Base-by-base conservation (phyloP, 1,140 invertebrate species). In the Drosophila parvula region DNA sequence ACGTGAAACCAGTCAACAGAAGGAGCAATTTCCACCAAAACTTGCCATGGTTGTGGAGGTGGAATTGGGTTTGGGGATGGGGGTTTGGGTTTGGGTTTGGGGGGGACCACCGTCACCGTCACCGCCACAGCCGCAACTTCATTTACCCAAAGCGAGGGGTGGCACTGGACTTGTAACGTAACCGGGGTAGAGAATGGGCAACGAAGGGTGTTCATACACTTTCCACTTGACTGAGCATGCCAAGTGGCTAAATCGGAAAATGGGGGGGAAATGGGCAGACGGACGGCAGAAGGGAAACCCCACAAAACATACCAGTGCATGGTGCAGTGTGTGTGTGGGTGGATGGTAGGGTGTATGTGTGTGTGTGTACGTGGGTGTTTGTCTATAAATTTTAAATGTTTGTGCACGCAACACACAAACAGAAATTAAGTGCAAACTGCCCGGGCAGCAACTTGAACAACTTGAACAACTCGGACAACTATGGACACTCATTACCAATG, bases 361-460 rank as follows among this genome's bases (percentile, higher is more conserved):
- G 22, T 22, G 47, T 12, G 45, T 16, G 47, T 12, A 27, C 3
- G 11, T 18, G 30, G 22, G 3, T 8, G 67, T 73, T 73, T 73
- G 69, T 73, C 69, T 73, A 73, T 73, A 73, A 73, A 73, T 73
- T 73, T 73, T 73, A 73, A 73, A 73, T 73, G 69, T 59, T 71
- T 73, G 69, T 73, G 69, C 69, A 73, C 69, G 69, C 69, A 73
- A 73, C 53, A 59, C 53, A 71, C 51, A 73, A 71, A 73, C 55
- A 73, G 69, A 50, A 73, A 73, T 73, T 73, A 73, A 73, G 69
- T 73, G 69, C 69, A 59, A 73, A 59, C 69, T 71, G 67, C 12
- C 43, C 41, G 44, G 65, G 51, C 69, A 71, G 69, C 51, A 71
- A 71, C 69, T 71, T 71, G 69, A 73, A 71, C 51, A 71, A 71